Percentiles rank a stretch among this genome's conserved stretches.
These are phyloP conservation scores for Malurus alboscapulatus DNA, from an alignment of 2,113 vertebrate species.

Conservation along the genomic window DNA sequence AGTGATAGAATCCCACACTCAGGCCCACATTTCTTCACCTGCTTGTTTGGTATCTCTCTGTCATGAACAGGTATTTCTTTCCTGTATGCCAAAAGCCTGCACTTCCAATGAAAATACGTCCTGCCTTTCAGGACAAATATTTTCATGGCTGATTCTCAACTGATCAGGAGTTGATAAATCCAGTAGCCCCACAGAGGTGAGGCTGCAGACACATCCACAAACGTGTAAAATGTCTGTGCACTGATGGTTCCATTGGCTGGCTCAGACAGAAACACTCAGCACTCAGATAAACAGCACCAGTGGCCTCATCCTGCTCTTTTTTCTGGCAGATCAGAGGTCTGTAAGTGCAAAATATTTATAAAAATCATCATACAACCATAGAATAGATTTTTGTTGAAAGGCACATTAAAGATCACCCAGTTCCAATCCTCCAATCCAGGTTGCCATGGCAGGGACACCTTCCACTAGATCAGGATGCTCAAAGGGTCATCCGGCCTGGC, in stretches of 20 bases:
- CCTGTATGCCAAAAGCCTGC: not conserved
- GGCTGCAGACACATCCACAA: not conserved
- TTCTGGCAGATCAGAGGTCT: not conserved
- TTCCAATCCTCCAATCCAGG: not conserved
- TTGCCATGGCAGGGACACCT: not conserved
- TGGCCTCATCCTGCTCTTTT: not conserved
- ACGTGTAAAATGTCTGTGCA: rapidly evolving
- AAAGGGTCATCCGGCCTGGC: not conserved
- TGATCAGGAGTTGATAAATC: not conserved
- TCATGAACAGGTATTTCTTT: not conserved
- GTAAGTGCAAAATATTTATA: not conserved
- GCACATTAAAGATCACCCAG: not conserved
- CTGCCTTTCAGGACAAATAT: not conserved
- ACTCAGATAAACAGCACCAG: not conserved
- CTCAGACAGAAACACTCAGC: not conserved
- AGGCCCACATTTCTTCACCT: not conserved
- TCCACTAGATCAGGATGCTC: not conserved
- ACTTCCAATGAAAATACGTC: not conserved
- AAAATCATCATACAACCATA: not conserved
- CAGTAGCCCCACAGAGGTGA: not conserved
- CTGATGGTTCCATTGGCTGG: not conserved
- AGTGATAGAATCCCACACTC: not conserved
- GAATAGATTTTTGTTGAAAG: not conserved
- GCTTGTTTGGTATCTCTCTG: not conserved
- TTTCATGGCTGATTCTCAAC: not conserved